A percentile compares a stretch with the other conserved stretches of the same genome.
These are phyloP conservation scores for Sceliomorpha sp. DNA, from an alignment of 2,888 invertebrate genomes.

Conservation along the genomic window DNA sequence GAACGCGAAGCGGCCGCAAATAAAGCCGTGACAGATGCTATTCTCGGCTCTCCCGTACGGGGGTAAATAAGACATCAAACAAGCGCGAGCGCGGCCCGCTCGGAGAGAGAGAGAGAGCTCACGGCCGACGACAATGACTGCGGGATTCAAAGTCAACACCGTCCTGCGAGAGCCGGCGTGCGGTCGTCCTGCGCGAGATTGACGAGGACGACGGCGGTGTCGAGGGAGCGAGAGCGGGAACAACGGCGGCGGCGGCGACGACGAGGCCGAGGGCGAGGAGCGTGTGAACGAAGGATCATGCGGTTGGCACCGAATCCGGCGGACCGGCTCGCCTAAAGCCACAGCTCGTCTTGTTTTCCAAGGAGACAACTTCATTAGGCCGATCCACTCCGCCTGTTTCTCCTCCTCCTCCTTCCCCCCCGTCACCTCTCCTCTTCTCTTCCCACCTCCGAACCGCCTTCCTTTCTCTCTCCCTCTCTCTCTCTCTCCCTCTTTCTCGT, in stretches of 20 bases:
- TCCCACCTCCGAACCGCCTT: no score
- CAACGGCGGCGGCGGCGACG: no score
- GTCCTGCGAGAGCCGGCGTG: conserved; percentile 15
- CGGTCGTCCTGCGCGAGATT: conserved; percentile 37
- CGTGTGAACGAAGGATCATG: conserved; percentile 61
- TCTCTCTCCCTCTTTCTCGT: conserved; percentile 16
- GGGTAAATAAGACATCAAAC: conserved; percentile 78
- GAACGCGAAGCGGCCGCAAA: conserved; percentile 64
- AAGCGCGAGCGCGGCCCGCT: conserved; percentile 63
- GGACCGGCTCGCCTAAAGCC: conserved; percentile 63
- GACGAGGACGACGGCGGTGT: conserved; percentile 50
- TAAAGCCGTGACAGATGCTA: conserved; percentile 70
- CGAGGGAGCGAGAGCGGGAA: no score
- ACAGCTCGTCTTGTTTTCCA: conserved; percentile 71
- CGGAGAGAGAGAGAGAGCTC: no score
- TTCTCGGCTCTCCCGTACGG: conserved; percentile 42
- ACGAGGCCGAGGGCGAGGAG: conserved; percentile 53
- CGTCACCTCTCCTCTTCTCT: neutral
- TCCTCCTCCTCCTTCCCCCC: conserved; percentile 59
- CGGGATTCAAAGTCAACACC: conserved; percentile 56
- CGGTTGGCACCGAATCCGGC: conserved; percentile 49
- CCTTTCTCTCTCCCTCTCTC: conserved; percentile 8
- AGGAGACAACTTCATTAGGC: conserved; percentile 79
- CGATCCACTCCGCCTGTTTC: conserved; percentile 72
- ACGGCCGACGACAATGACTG: conserved; percentile 43